phyloP scores from a whole-genome alignment of 2,888 invertebrate genomes.

The Idaea straminata region DNA sequence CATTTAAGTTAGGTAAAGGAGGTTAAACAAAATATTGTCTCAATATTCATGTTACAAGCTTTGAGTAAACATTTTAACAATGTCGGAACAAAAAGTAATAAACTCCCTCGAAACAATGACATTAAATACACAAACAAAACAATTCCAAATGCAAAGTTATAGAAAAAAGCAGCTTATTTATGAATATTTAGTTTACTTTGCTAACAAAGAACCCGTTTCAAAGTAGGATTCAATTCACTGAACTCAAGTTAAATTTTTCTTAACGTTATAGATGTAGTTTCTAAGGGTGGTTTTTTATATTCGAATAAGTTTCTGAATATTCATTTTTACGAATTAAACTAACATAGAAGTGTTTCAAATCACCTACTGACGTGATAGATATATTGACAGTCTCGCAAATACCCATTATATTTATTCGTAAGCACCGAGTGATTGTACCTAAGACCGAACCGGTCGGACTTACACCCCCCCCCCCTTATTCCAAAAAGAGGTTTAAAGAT shows the following conservation, averaged over 20 bases:
- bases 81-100: conserved; percentile 2
- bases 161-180: conserved; percentile 45
- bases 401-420: too few relatives aligned
- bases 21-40: neutral
- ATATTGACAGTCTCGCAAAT: too few relatives aligned
- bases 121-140: conserved; percentile 26
- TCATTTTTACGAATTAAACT: too few relatives aligned
- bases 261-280: conserved; percentile 12
- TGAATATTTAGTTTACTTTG: conserved; percentile 42
- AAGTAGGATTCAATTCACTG: conserved; percentile 48
- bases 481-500: too few relatives aligned
- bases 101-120: conserved; percentile 8
- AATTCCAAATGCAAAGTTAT: conserved; percentile 24
- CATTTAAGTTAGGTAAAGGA: neutral
- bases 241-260: conserved; percentile 38
- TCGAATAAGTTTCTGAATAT: neutral
- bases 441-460: too few relatives aligned
- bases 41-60: neutral
- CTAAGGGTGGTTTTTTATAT: neutral
- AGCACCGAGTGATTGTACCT: too few relatives aligned
- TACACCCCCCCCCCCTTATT: too few relatives aligned
- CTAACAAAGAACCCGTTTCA: conserved; percentile 46
- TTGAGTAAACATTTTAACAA: conserved; percentile 3
- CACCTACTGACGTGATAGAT: too few relatives aligned
- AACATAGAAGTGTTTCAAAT: too few relatives aligned